Evolutionary conservation across 2,113 vertebrate species (phyloP).

Genomic region (Sturnira hondurensis): DNA sequence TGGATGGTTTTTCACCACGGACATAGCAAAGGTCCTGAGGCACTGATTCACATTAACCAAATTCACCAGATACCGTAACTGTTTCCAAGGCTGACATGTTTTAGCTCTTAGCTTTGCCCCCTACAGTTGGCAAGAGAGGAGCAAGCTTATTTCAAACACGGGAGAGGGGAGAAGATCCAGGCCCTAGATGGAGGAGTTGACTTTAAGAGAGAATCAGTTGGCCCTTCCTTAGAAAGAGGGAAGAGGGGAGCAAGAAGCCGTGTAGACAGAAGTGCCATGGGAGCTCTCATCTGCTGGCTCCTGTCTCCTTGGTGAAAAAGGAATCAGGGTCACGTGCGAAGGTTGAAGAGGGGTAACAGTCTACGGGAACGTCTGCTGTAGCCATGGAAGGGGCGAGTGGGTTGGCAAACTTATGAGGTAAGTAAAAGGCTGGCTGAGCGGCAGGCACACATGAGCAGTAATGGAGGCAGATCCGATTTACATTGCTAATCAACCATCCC

Average conservation of each 20-base stretch:
- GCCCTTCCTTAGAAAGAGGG: neutral
- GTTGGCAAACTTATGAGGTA: neutral
- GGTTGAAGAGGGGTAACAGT: neutral
- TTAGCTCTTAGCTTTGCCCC: neutral
- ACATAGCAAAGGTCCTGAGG: conserved; percentile 40
- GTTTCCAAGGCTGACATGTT: neutral
- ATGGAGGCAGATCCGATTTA: neutral
- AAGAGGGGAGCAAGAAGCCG: neutral
- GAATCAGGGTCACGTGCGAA: neutral
- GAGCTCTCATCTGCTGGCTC: neutral
- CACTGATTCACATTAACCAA: conserved; percentile 64
- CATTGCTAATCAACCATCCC: too few species aligned
- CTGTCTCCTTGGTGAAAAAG: neutral
- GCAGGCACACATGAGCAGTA: neutral
- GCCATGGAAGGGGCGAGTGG: neutral
- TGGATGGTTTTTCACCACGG: conserved; percentile 45
- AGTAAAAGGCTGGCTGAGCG: neutral
- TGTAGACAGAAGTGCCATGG: fast-evolving
- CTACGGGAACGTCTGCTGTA: neutral
- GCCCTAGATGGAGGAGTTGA: neutral
- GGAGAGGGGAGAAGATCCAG: neutral
- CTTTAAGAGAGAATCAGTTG: neutral
- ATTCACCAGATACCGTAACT: conserved; percentile 15
- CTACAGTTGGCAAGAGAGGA: neutral
- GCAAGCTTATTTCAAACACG: neutral